Evolutionary conservation across 2,113 vertebrate genomes (phyloP), one percentile per base, ranked within the genome.

Genomic region (Spea bombifrons): DNA sequence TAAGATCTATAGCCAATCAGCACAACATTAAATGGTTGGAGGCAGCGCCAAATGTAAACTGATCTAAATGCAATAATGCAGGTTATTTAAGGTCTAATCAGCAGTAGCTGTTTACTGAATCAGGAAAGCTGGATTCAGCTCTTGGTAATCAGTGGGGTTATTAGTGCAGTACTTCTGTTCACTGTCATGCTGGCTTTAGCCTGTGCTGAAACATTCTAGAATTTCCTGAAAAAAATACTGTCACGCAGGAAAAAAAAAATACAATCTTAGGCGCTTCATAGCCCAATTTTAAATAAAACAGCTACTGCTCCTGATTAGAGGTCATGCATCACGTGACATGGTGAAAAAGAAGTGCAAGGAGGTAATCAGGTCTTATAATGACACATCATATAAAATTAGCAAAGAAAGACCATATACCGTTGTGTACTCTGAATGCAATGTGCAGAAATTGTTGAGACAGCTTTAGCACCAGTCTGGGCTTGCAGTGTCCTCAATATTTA

Each of bases 41-140:
- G n/a, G 50, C 49, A 73, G 16, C 59, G 59, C 55, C 52, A 71
- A 48, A 72, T 46, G 49, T 6, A 65, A 71, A 79, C 43, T 49
- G 44, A 73, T 80, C 50, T 80, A 45, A 52, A 72, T 73, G 44
- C 70, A 66, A 73, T 73, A 80, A 73, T 80, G 45, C 71, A 80
- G 77, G 77, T 80, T 80, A 73, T 80, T 80, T 50, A 73, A 73
- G 63, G 77, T 80, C 77, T 80, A 73, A 80, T 80, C 77, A 80
- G 71, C 63, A 66, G 70, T 5, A 59, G 77, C 77, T 80, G 70
- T 80, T 80, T 80, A 80, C 71, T 59, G 12, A 59, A 59, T 59
- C 55, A 59, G 49, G 6, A 80, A 63, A 57, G 50, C 70, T 57
- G 50, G 65, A 73, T 73, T 61, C 61, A 66, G 50, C 47, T 73